Conservation (phyloP, 2,888 invertebrate genomes). For the Drosophila yooni region DNA sequence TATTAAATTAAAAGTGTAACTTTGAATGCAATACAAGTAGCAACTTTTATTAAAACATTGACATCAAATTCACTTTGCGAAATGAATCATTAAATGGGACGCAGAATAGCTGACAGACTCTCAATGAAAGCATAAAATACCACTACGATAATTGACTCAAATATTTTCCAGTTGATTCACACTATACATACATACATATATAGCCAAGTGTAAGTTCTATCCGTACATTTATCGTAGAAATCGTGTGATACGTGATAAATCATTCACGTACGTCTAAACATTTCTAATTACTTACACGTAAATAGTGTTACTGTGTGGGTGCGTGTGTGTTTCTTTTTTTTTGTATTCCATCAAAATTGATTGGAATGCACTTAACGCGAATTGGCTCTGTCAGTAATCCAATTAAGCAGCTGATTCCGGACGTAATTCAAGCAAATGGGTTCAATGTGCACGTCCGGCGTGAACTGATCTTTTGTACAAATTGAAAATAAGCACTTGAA, state of each 20-base stretch:
- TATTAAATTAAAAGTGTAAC: neutral
- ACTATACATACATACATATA: neutral
- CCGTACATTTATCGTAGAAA: neutral
- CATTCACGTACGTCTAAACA: neutral
- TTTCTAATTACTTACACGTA: neutral
- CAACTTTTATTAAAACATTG: neutral
- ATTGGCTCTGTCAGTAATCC: conserved; percentile 54
- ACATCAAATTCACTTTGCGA: neutral
- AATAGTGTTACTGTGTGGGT: neutral
- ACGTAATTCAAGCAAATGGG: conserved; percentile 21
- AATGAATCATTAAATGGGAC: neutral
- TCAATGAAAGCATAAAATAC: neutral
- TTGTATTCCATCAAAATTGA: conserved; percentile 43
- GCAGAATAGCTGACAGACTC: neutral
- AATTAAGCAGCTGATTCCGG: conserved; percentile 52
- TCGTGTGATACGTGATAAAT: neutral
- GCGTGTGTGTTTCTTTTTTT: neutral
- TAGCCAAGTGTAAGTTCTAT: neutral
- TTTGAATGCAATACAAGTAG: neutral
- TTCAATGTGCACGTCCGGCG: conserved; percentile 43
- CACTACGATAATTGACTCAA: neutral
- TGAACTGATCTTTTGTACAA: neutral
- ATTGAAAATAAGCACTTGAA: neutral
- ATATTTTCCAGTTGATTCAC: neutral
- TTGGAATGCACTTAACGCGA: conserved; percentile 49